Base-by-base conservation (phyloP, 2,888 invertebrate species). In the Napeogenes sylphis region DNA sequence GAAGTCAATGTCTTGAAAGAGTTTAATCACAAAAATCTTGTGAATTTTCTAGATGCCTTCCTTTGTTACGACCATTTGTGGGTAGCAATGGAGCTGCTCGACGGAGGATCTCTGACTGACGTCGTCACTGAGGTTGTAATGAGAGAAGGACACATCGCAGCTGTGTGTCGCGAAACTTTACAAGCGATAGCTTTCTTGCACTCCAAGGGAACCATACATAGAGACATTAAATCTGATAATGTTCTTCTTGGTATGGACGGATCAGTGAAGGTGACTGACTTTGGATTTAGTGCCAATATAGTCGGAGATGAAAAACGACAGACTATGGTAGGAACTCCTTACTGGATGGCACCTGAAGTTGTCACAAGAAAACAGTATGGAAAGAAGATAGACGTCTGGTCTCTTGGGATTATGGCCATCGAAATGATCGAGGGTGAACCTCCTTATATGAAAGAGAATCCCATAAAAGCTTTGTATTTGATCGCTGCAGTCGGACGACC, bases 181-280 rank as follows among this genome's bases (percentile, higher is more conserved):
- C 94, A 95, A 80, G 99, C 98, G 1, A 93, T 99, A 55, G 93
- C 95, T 66, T 99, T 98, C 85, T 91, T 98, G 13, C 98, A 98
- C 84, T 93, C 94, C 55, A 94, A 94, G 83, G 97, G 96, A 13
- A 97, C 97, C 47, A 97, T 98, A 71, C 98, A 98, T 81, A 92
- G 99, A 68, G 98, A 99, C 81, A 98, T 99, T 63, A 99, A 99
- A 82, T 98, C 98, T n/a, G 99, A 99, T 84, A 99, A 99, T 83
- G 95, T 99, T 13, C 91, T 99, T 2, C 92, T 99, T 2, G 98
- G 97, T 21, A 96, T 98, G 96, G 95, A 97, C 75, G 98, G 98
- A 2, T 92, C 93, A 0, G 97, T 97, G 0, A 97, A 97, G 91
- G 96, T 97, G 0, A 97, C 97, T 0, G 99, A 99, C 86, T 99